Percentiles rank a stretch among this genome's conserved stretches.
Conservation (phyloP, 2,797 vertebrate species). For the Synanceia verrucosa region DNA sequence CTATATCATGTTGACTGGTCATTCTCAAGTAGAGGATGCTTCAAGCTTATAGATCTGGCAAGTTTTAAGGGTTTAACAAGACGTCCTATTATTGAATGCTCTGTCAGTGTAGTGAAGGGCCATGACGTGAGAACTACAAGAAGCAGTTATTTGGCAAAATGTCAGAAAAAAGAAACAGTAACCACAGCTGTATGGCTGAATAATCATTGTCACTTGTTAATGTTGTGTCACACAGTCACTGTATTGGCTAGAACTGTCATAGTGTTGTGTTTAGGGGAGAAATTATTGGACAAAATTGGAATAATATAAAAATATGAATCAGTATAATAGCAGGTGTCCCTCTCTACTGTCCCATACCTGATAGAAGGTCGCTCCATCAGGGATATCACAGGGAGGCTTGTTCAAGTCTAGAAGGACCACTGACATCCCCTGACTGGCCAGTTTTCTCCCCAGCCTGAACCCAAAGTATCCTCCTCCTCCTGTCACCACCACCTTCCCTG, state of each 20-base stretch:
- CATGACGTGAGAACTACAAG: no score
- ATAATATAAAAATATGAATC: neutral
- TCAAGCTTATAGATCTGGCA: neutral
- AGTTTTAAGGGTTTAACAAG: neutral
- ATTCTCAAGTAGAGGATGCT: neutral
- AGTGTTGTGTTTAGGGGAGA: neutral
- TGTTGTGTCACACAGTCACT: neutral
- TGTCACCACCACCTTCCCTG: conserved; percentile 86
- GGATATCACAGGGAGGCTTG: conserved; percentile 83
- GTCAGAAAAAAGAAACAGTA: neutral
- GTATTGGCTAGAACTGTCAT: no score
- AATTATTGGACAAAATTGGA: neutral
- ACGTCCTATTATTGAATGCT: neutral
- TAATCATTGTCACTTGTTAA: neutral
- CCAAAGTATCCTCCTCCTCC: conserved; percentile 94
- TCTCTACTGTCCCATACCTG: conserved; percentile 78
- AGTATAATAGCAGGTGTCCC: neutral
- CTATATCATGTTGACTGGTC: neutral
- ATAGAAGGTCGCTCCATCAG: conserved; percentile 82
- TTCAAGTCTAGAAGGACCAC: conserved; percentile 88
- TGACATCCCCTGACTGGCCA: conserved; percentile 80
- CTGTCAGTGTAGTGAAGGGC: neutral
- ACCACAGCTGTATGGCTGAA: neutral
- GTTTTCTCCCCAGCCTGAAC: conserved; percentile 86
- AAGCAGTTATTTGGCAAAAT: no score